Percentiles rank a stretch among this genome's conserved stretches.
Conservation (phyloP, 2,113 vertebrate genomes). For the Scomber scombrus region DNA sequence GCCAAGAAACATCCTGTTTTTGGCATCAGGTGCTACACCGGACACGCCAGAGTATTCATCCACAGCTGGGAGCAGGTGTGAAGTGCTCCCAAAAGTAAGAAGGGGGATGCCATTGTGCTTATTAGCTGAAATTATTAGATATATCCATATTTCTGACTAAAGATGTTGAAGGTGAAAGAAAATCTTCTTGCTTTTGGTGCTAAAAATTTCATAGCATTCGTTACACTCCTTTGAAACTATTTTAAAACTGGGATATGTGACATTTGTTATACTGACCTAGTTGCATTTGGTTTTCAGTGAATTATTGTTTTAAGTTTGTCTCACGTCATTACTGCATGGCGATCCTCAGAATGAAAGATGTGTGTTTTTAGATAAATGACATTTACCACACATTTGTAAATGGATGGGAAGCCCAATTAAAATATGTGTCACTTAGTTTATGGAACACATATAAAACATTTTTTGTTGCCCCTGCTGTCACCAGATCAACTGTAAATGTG, state of each 20-base stretch:
- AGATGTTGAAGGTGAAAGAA: neutral
- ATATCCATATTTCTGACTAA: neutral
- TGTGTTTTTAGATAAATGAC: neutral
- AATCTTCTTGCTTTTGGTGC: neutral
- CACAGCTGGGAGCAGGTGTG: constrained; percentile 40
- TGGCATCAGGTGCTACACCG: constrained; percentile 36
- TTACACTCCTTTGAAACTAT: neutral
- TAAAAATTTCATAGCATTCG: no score
- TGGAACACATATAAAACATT: constrained; percentile 2
- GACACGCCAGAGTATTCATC: constrained; percentile 37
- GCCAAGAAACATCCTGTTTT: constrained; percentile 56
- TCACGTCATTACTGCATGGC: neutral
- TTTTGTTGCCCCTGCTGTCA: neutral
- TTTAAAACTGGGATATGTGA: neutral
- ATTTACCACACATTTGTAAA: neutral
- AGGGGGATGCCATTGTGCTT: constrained; percentile 5
- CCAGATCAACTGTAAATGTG: neutral
- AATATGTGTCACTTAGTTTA: neutral
- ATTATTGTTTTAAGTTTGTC: neutral
- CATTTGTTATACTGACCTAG: constrained; percentile 3
- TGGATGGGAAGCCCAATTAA: neutral
- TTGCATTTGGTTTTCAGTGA: constrained; percentile 9
- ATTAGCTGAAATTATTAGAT: constrained; percentile 26
- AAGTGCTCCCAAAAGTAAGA: constrained; percentile 20
- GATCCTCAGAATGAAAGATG: neutral